Evolutionary conservation across 2,888 invertebrate species (phyloP), one percentile per base, ranked within the genome.

Genomic region (Ecdyonurus torrentis): DNA sequence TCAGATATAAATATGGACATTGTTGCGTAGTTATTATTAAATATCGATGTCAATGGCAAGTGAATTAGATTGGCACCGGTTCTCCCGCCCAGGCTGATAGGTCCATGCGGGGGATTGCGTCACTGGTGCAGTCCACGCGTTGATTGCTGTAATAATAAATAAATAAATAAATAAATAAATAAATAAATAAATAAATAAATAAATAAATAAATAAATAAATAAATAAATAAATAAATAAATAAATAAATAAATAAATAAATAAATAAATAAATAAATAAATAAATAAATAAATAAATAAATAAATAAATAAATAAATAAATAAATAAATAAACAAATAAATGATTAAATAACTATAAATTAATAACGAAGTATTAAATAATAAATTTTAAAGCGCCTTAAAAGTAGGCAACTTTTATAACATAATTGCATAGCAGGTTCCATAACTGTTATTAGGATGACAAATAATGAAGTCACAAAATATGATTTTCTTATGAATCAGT

Each of bases 41-140:
- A n/a, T n/a, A n/a, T n/a, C n/a, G n/a, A n/a, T n/a, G n/a, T n/a
- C n/a, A n/a, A n/a, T n/a, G n/a, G n/a, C n/a, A n/a, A n/a, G n/a
- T n/a, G n/a, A n/a, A n/a, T n/a, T n/a, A n/a, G n/a, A n/a, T n/a
- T n/a, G n/a, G n/a, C n/a, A 58, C 52, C 59, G 52, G 59, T 70
- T 81, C 80, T 19, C 76, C 73, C 1, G 74, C 71, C 75, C 75
- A 75, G n/a, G 72, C 71, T 23, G 70, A 68, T 5, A 75, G 69
- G 66, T 75, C 73, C 23, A 74, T 67, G 53, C 69, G 66, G 10
- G 74, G 74, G 61, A 75, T 74, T 2, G 71, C 68, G 25, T 70
- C 69, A 62, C 73, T 72, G 25, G 68, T 69, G 64, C 74, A 75
- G 2, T 71, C 67, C 52, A 73, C 71, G 25, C 74, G 68, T 66